A percentile compares a stretch with the other conserved stretches of the same genome.
phyloP scores from a whole-genome alignment of 2,888 invertebrate genomes.

The Ophioninae sp. region DNA sequence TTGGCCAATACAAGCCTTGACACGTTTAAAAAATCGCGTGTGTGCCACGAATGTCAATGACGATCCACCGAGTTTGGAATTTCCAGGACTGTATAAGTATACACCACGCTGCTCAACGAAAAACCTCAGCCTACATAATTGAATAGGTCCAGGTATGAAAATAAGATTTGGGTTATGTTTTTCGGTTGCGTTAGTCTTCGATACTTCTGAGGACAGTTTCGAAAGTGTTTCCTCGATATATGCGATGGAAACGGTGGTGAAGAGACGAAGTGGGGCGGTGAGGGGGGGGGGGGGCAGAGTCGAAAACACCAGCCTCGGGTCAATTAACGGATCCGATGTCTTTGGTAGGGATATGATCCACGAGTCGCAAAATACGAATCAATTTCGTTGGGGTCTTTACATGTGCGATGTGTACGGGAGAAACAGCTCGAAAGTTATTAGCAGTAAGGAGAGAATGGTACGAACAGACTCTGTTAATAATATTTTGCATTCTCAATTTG shows the following conservation, averaged over 20 bases:
- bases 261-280: neutral
- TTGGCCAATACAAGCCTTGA: slow-evolving; percentile 68
- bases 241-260: neutral
- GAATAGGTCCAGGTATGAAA: neutral
- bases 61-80: slow-evolving; percentile 24
- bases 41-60: slow-evolving; percentile 66
- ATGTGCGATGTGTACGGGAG: neutral
- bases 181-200: neutral
- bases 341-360: neutral
- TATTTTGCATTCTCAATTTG: neutral
- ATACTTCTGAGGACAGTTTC: neutral
- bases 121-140: neutral
- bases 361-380: neutral
- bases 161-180: neutral
- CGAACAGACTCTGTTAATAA: neutral
- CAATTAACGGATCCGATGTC: slow-evolving; percentile 31
- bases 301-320: slow-evolving; percentile 19
- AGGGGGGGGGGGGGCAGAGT: neutral
- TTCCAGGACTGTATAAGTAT: slow-evolving; percentile 22
- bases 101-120: neutral
- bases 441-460: neutral
- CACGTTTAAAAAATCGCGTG: slow-evolving; percentile 61
- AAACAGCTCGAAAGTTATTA: neutral
- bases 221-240: slow-evolving; percentile 37
- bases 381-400: neutral